Evolutionary conservation across 2,888 invertebrate genomes (phyloP), one percentile per base, ranked within the genome.

Genomic region (Acleris literana): DNA sequence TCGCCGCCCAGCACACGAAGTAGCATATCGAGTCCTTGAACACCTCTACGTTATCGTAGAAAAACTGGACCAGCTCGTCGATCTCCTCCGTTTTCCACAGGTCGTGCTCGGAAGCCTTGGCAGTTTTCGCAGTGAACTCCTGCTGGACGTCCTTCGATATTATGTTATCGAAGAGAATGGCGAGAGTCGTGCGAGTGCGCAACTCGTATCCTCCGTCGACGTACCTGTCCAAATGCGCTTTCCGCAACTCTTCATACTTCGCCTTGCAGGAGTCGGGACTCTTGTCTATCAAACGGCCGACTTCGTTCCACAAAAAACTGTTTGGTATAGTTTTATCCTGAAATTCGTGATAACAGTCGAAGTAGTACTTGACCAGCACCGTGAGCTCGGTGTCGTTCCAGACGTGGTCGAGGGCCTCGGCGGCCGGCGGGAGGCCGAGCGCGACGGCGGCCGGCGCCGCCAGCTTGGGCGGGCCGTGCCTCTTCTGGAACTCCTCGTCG

Each of bases 301-400:
- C 83, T 80, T 92, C 92, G 5, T 78, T 86, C 92, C 92, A 92
- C 1, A 92, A 75, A 65, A 90, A 92, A 59, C 76, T 80, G n/a
- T 88, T 79, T 0, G 92, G 92, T 57, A 92, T 88, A 0, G 88
- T 86, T 0, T 71, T 71, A 71, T 92, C 91, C 74, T 84, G 81
- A 64, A 91, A 92, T 69, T 92, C 92, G 46, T 88, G 80, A 29
- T 87, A 86, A 53, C 89, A 88, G 64, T 92, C 92, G 74, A 83
- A 90, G 64, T 78, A 86, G 72, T 92, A 91, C 72, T 92, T 92
- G 0, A 83, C 83, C 60, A 92, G 69, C 18, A 91, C 85, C 0
- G 85, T 88, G 63, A 77, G 80, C 70, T 92, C 90, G 1, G 86
- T 82, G 0, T 76, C 76, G 66, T 84, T 81, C 89, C 91, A 92